A percentile compares a stretch with the other conserved stretches of the same genome.
These are phyloP conservation scores for Carposina sasakii DNA, from an alignment of 1,140 invertebrate species.

Conservation along the genomic window DNA sequence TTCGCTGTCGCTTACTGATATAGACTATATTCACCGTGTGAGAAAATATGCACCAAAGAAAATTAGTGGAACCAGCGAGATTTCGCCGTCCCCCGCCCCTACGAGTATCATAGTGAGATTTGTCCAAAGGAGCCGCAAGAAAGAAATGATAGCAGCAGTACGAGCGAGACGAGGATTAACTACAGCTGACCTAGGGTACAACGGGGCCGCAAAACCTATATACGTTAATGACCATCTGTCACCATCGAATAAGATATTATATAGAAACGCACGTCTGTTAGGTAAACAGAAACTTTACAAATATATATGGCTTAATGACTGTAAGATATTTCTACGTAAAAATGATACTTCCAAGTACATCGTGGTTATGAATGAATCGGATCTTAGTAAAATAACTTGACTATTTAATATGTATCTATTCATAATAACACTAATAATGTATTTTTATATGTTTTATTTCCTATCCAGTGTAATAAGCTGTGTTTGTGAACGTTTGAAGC, in stretches of 20 bases:
- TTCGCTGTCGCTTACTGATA: background rate
- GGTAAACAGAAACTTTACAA: slow-evolving; percentile 7
- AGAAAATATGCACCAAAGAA: background rate
- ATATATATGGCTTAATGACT: slow-evolving; percentile 16
- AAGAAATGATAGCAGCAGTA: slow-evolving; percentile 9
- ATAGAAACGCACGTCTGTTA: background rate
- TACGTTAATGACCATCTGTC: slow-evolving; percentile 15
- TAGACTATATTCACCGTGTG: slow-evolving; percentile 12
- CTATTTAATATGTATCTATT: too few relatives aligned
- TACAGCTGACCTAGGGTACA: slow-evolving; percentile 12
- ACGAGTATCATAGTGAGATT: slow-evolving; percentile 15
- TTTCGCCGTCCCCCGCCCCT: background rate
- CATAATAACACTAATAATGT: too few relatives aligned
- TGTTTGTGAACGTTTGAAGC: too few relatives aligned
- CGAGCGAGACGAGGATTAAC: slow-evolving; percentile 14
- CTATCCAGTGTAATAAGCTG: too few relatives aligned
- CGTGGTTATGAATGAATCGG: slow-evolving; percentile 8
- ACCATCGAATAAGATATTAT: slow-evolving; percentile 11
- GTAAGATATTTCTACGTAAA: slow-evolving; percentile 14
- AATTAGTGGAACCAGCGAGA: too few relatives aligned
- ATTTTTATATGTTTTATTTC: too few relatives aligned
- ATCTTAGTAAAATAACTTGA: slow-evolving; percentile 16
- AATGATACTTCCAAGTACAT: slow-evolving; percentile 11
- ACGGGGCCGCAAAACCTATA: slow-evolving; percentile 10
- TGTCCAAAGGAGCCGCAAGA: slow-evolving; percentile 8